These are phyloP conservation scores for Linepithema humile DNA, from an alignment of 1,140 invertebrate genomes.

Conservation along the genomic window DNA sequence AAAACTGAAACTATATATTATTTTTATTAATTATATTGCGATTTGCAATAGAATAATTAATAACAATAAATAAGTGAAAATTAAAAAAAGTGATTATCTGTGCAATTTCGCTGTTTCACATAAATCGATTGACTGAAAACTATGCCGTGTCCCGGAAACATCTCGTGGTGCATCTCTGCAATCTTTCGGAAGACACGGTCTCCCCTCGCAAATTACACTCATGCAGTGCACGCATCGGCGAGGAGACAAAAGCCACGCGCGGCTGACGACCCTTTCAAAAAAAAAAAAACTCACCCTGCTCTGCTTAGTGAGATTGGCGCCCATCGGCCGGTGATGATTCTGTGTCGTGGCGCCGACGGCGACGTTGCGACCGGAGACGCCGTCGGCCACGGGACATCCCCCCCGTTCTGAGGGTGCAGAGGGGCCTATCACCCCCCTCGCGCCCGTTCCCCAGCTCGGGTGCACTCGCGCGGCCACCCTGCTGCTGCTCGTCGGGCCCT, in stretches of 20 bases:
- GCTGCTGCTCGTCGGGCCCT: constrained; percentile 72
- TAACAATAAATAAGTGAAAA: background rate
- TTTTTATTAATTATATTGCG: background rate
- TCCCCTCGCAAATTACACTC: background rate
- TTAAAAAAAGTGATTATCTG: too few species aligned
- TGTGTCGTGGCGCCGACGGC: constrained; percentile 67
- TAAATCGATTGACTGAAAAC: too few species aligned
- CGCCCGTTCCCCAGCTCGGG: constrained; percentile 74
- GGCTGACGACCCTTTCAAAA: too few species aligned
- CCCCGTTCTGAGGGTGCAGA: constrained; percentile 74
- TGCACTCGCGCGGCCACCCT: constrained; percentile 80
- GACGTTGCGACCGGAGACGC: constrained; percentile 66
- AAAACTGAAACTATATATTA: background rate
- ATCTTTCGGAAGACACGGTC: background rate
- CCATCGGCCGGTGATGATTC: constrained; percentile 78
- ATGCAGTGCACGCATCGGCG: background rate
- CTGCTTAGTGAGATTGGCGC: constrained; percentile 79
- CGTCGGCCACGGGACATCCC: constrained; percentile 77
- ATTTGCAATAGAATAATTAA: background rate
- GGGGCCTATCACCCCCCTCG: constrained; percentile 77
- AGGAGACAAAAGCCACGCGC: too few species aligned
- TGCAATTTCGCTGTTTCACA: too few species aligned
- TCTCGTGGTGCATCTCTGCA: background rate
- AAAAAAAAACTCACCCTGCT: constrained; percentile 76
- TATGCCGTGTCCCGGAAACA: background rate